These are phyloP conservation scores for Coelinius sp. DNA, from an alignment of 2,888 invertebrate genomes.

Conservation along the genomic window DNA sequence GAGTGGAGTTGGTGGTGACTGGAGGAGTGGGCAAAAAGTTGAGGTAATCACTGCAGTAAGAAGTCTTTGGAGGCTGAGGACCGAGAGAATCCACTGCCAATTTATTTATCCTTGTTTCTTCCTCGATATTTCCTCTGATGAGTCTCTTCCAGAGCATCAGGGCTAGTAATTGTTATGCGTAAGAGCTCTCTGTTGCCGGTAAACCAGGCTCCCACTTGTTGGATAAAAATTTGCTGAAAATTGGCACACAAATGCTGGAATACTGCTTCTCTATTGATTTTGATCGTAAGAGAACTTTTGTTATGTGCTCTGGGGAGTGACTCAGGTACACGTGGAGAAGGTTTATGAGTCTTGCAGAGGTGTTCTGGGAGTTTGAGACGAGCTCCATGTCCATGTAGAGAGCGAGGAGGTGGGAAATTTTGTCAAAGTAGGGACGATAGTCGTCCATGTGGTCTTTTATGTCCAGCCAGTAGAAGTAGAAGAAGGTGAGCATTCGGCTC, in stretches of 20 bases:
- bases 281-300: slow-evolving; percentile 60
- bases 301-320: slow-evolving; percentile 65
- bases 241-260: slow-evolving; percentile 57
- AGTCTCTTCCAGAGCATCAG: slow-evolving; percentile 63
- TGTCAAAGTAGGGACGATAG: slow-evolving; percentile 64
- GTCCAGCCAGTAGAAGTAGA: slow-evolving; percentile 67
- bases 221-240: slow-evolving; percentile 61
- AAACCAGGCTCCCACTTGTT: slow-evolving; percentile 43
- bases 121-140: slow-evolving; percentile 52
- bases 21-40: slow-evolving; percentile 28
- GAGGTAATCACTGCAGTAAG: neutral
- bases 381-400: slow-evolving; percentile 69
- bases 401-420: slow-evolving; percentile 67
- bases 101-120: slow-evolving; percentile 55
- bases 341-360: slow-evolving; percentile 57
- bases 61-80: slow-evolving; percentile 49
- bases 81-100: slow-evolving; percentile 58
- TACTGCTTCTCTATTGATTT: slow-evolving; percentile 55
- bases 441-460: slow-evolving; percentile 64
- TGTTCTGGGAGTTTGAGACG: slow-evolving; percentile 47
- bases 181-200: slow-evolving; percentile 53
- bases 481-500: slow-evolving; percentile 63
- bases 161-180: slow-evolving; percentile 61
- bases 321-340: slow-evolving; percentile 62
- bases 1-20: slow-evolving; percentile 51